These are phyloP conservation scores for Ernsta delagoae DNA, from an alignment of 2,888 invertebrate species.

Conservation along the genomic window DNA sequence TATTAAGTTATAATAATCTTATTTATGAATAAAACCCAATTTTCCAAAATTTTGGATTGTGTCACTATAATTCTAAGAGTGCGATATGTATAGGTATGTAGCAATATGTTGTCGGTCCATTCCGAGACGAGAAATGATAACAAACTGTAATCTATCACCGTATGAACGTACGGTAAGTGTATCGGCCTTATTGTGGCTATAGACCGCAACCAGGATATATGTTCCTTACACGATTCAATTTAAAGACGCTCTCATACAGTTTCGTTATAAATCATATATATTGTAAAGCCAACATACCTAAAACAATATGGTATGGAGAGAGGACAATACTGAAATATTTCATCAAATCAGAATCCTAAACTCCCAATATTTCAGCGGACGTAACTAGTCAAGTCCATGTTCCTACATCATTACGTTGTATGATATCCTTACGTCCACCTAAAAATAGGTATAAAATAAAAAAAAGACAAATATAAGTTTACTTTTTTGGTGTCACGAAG, in stretches of 20 bases:
- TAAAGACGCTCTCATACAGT: background rate
- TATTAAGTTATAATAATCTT: too few species aligned
- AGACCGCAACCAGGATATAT: conserved; percentile 43
- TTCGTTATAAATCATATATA: background rate
- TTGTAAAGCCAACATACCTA: too few species aligned
- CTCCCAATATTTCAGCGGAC: too few species aligned
- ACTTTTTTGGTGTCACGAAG: background rate
- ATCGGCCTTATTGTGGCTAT: conserved; percentile 46
- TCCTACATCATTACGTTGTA: too few species aligned
- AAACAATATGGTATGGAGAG: too few species aligned
- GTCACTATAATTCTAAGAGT: too few species aligned
- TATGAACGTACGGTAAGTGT: conserved; percentile 42
- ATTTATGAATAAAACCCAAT: too few species aligned
- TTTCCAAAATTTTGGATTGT: too few species aligned
- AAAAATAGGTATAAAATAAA: background rate
- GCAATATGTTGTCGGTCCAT: too few species aligned
- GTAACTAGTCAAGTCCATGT: too few species aligned
- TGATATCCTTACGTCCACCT: background rate
- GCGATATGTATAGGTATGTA: conserved; percentile 2
- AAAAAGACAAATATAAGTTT: background rate
- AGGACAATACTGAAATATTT: too few species aligned
- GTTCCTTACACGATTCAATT: conserved; percentile 7
- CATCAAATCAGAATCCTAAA: too few species aligned
- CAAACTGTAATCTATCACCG: conserved; percentile 36
- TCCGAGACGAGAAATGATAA: conserved; percentile 25